Evolutionary conservation across 2,113 vertebrate genomes (phyloP).

Genomic region (Cinclus mexicanus): DNA sequence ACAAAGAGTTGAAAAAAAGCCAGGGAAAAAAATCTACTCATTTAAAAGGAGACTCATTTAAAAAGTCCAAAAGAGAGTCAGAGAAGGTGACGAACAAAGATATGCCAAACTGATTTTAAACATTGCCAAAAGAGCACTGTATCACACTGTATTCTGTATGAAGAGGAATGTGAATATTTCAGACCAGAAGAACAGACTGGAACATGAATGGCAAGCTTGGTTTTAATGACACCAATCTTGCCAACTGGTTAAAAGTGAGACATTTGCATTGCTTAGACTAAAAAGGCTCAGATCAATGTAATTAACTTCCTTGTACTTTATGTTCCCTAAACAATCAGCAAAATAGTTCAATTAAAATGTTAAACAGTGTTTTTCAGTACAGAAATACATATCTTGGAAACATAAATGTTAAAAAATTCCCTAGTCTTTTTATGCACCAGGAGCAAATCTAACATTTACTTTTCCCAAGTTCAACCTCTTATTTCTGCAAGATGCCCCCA

Average conservation of each 20-base stretch:
- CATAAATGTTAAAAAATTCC: neutral
- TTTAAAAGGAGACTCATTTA: neutral
- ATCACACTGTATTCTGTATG: neutral
- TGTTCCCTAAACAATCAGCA: neutral
- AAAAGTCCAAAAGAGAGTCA: neutral
- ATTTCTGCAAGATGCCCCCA: constrained; percentile 37
- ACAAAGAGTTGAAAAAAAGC: constrained; percentile 19
- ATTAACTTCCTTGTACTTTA: neutral
- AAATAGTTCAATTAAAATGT: neutral
- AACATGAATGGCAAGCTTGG: neutral
- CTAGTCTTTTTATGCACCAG: neutral
- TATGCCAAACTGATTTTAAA: neutral
- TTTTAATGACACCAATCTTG: neutral
- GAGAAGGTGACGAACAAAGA: neutral
- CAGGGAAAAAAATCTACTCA: neutral
- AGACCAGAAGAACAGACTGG: neutral
- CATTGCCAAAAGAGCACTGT: neutral
- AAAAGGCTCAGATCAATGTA: neutral
- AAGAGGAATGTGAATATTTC: neutral
- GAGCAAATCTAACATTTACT: neutral
- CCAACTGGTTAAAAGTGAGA: neutral
- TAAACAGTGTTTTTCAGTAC: neutral
- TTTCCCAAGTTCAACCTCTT: neutral
- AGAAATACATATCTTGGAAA: neutral
- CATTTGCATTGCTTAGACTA: neutral